These are phyloP conservation scores for Tadarida brasiliensis DNA, from an alignment of 2,797 vertebrate species.

Conservation along the genomic window DNA sequence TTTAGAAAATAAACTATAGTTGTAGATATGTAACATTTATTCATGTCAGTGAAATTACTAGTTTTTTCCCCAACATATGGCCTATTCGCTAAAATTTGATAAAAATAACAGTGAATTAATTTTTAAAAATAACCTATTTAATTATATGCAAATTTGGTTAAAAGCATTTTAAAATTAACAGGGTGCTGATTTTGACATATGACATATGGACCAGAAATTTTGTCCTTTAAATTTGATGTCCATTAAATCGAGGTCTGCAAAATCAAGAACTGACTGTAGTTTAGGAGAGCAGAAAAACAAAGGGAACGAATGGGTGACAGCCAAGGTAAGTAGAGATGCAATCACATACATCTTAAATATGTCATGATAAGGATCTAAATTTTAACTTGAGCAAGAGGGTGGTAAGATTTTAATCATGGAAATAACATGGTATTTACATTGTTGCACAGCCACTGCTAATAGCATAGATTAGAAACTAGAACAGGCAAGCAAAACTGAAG, in stretches of 20 bases:
- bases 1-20: background rate
- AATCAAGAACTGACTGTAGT: background rate
- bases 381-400: background rate
- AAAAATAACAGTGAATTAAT: background rate
- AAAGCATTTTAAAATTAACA: background rate
- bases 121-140: too few species aligned
- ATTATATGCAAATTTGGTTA: background rate
- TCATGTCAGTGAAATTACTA: too few species aligned
- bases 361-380: background rate
- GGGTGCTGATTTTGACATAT: background rate
- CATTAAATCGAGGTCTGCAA: background rate
- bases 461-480: background rate
- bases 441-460: background rate
- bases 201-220: background rate
- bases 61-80: too few species aligned
- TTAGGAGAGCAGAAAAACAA: constrained; percentile 22
- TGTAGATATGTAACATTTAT: too few species aligned
- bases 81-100: too few species aligned
- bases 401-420: background rate
- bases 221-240: background rate
- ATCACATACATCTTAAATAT: background rate
- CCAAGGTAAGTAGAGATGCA: background rate
- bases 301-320: background rate
- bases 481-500: background rate
- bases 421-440: background rate